These are phyloP conservation scores for Lapara coniferarum DNA, from an alignment of 2,888 invertebrate species.

Conservation along the genomic window DNA sequence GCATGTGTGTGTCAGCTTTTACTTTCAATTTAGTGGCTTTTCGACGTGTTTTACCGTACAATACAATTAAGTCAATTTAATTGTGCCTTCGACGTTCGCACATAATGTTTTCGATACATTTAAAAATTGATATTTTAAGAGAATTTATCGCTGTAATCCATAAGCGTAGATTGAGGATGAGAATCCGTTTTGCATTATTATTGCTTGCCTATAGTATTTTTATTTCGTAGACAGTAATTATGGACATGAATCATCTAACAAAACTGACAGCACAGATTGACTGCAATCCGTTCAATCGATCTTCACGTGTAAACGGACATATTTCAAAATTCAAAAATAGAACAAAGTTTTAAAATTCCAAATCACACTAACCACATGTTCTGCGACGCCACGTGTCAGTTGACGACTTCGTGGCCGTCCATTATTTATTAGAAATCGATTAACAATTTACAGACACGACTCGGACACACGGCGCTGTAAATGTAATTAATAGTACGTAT, in stretches of 20 bases:
- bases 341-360: background rate
- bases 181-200: background rate
- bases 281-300: background rate
- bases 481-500: background rate
- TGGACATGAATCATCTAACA: background rate
- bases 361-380: constrained; percentile 12
- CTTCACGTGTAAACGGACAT: background rate
- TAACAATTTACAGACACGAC: constrained; percentile 8
- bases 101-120: constrained; percentile 12
- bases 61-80: constrained; percentile 20
- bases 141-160: constrained; percentile 4
- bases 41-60: constrained; percentile 14
- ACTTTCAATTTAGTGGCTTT: constrained; percentile 64
- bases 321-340: constrained; percentile 8
- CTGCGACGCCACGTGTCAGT: constrained; percentile 18
- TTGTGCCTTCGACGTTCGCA: constrained; percentile 9
- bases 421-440: constrained; percentile 20
- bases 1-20: constrained; percentile 63
- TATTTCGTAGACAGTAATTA: background rate
- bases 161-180: background rate
- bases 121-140: constrained; percentile 1
- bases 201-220: background rate
- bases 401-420: background rate
- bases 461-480: constrained; percentile 10
- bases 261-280: background rate